Conservation (phyloP, 64 coral and sea anemone species). For the Trachythela sp. region DNA sequence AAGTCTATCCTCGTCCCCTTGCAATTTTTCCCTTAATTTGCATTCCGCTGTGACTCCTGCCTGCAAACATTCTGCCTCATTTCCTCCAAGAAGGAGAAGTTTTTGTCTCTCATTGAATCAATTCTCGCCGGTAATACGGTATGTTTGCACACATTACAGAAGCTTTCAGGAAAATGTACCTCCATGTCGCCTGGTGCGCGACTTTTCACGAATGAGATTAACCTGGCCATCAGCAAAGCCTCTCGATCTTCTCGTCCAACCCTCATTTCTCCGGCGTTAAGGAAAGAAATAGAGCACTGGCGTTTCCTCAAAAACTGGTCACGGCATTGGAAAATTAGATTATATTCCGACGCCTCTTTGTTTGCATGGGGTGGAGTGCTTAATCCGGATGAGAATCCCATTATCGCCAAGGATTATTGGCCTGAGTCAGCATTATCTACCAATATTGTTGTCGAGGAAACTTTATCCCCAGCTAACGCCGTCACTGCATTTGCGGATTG, state of each 20-base stretch:
- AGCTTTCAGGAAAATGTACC: constrained; percentile 31
- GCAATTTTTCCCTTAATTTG: not conserved
- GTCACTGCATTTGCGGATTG: not conserved
- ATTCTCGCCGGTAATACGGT: not conserved
- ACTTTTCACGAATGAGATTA: not conserved
- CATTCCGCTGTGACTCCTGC: not conserved
- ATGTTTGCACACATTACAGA: not conserved
- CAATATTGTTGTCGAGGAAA: not conserved
- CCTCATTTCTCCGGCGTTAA: not conserved
- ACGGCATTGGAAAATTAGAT: not conserved
- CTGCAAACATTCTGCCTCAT: not conserved
- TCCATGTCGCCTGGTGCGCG: constrained; percentile 10
- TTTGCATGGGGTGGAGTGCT: constrained; percentile 61
- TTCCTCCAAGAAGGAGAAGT: constrained; percentile 7
- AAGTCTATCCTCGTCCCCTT: constrained; percentile 21
- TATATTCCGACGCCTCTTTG: constrained; percentile 36
- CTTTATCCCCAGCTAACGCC: not conserved
- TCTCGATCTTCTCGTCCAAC: not conserved
- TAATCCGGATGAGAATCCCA: not conserved
- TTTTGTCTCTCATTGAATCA: not conserved
- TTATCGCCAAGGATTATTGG: constrained; percentile 19
- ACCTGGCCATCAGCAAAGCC: not conserved
- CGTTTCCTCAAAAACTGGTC: constrained; percentile 37
- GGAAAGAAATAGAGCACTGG: constrained; percentile 51
- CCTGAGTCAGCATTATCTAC: not conserved